phyloP scores from a whole-genome alignment of 2,888 invertebrate species.

The Disparrhopalites patrizii region DNA sequence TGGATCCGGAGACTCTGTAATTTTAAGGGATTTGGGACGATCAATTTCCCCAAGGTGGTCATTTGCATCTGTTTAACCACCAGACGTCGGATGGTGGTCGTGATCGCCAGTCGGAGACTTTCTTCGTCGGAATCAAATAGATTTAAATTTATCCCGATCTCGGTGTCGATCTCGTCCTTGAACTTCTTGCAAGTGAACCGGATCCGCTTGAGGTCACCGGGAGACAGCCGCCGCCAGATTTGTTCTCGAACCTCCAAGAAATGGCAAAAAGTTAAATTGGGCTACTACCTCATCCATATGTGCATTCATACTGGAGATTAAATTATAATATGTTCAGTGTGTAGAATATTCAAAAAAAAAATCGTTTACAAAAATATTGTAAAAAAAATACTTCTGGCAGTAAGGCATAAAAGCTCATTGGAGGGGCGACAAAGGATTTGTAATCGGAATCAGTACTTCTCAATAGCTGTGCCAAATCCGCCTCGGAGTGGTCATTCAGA shows the following conservation, averaged over 20 bases:
- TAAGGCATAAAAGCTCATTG: neutral
- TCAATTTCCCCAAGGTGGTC: neutral
- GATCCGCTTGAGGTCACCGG: neutral
- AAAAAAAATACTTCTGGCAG: constrained; percentile 2
- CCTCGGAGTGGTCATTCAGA: constrained; percentile 8
- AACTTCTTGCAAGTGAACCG: constrained; percentile 10
- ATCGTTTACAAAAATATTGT: neutral
- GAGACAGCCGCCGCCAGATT: constrained; percentile 7
- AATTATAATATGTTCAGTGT: neutral
- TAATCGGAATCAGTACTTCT: neutral
- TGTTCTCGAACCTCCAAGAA: neutral
- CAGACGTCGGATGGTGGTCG: neutral
- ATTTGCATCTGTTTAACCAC: neutral
- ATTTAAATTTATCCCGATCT: constrained; percentile 2
- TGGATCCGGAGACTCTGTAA: neutral
- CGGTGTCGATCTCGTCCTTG: neutral
- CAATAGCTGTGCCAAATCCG: neutral
- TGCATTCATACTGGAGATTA: neutral
- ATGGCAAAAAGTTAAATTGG: neutral
- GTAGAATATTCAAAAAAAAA: neutral
- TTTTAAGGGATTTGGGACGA: neutral
- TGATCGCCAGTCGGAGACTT: constrained; percentile 5
- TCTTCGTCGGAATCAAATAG: constrained; percentile 8
- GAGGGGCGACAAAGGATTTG: neutral
- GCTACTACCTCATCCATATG: neutral